Percentiles rank a stretch among this genome's conserved stretches.
Conservation (phyloP, 2,797 vertebrate species). For the Acomys russatus region DNA sequence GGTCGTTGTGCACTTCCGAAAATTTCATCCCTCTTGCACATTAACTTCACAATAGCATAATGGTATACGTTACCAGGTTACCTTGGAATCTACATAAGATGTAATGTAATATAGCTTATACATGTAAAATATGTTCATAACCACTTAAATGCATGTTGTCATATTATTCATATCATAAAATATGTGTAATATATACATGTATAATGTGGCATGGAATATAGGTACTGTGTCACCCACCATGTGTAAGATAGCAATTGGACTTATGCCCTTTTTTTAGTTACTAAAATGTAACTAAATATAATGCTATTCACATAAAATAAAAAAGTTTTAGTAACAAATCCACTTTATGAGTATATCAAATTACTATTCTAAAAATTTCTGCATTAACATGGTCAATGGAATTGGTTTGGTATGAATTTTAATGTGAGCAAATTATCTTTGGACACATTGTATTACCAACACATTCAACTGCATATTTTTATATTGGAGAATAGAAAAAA, state of each 20-base stretch:
- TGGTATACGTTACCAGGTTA: slow-evolving; percentile 52
- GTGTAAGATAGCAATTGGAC: background rate
- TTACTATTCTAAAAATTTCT: slow-evolving; percentile 46
- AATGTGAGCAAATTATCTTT: slow-evolving; percentile 40
- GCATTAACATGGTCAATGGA: background rate
- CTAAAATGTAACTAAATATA: slow-evolving; percentile 22
- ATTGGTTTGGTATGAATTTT: slow-evolving; percentile 48
- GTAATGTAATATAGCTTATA: background rate
- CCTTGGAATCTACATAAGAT: slow-evolving; percentile 18
- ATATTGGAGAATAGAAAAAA: slow-evolving; percentile 46
- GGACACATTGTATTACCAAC: background rate
- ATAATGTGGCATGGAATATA: background rate
- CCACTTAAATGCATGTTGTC: background rate
- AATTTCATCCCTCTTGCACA: slow-evolving; percentile 63
- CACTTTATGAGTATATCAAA: background rate
- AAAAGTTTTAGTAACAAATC: slow-evolving; percentile 46
- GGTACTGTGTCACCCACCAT: background rate
- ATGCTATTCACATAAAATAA: slow-evolving; percentile 35
- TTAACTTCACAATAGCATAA: slow-evolving; percentile 68
- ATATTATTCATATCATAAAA: background rate
- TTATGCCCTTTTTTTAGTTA: slow-evolving; percentile 12
- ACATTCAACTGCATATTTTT: background rate
- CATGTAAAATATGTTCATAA: slow-evolving; percentile 3
- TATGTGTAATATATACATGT: background rate
- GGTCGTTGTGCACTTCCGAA: slow-evolving; percentile 43